phyloP scores from a whole-genome alignment of 2,113 vertebrate genomes.

The Myxocyprinus asiaticus region DNA sequence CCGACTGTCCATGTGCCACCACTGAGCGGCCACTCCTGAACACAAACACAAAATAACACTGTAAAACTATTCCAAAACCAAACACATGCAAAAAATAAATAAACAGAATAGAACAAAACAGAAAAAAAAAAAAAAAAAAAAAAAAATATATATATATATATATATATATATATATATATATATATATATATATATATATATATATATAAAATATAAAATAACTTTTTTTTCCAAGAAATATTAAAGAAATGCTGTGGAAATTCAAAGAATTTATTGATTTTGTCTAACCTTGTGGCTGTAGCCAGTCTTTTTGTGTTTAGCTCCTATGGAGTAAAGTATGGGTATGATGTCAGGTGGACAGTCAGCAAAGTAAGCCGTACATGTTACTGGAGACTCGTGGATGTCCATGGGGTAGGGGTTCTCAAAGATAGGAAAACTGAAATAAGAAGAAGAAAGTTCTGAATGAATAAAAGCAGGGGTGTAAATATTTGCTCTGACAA shows the following conservation, averaged over 20 bases:
- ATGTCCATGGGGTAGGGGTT: slow-evolving; percentile 98
- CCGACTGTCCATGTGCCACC: slow-evolving; percentile 95
- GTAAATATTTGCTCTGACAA: no score
- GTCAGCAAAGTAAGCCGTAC: slow-evolving; percentile 95
- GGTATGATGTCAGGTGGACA: slow-evolving; percentile 96
- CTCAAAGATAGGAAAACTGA: slow-evolving; percentile 98
- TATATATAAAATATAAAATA: no score
- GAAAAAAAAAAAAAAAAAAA: no score
- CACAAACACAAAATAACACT: slow-evolving; percentile 35
- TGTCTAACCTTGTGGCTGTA: slow-evolving; percentile 92
- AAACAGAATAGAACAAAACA: no score
- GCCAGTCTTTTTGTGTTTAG: slow-evolving; percentile 96
- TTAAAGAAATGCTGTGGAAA: no score
- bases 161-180: no score
- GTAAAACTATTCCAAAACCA: not conserved
- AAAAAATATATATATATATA: no score
- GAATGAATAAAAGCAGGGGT: not conserved
- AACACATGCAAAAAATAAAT: no score
- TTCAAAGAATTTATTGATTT: not conserved
- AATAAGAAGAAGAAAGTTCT: slow-evolving; percentile 31
- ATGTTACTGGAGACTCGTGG: slow-evolving; percentile 97
- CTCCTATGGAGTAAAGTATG: slow-evolving; percentile 94
- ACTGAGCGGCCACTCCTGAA: slow-evolving; percentile 93
- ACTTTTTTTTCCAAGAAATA: no score
- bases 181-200: no score